Conservation (phyloP, 2,113 vertebrate species). For the Rhynchopsitta pachyrhyncha region DNA sequence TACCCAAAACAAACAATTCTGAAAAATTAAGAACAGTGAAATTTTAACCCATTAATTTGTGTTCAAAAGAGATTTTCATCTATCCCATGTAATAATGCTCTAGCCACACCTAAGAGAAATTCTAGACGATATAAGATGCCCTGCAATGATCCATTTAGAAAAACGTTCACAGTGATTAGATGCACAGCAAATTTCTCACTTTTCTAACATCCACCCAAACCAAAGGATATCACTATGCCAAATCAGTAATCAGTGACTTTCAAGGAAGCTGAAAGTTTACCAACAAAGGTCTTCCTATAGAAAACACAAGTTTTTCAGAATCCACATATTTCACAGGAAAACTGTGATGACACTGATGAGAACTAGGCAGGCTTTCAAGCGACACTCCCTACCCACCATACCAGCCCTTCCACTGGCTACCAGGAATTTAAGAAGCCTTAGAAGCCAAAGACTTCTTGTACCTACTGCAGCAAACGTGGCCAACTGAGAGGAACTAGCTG, state of each 20-base stretch:
- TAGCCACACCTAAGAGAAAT: neutral
- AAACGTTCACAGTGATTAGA: neutral
- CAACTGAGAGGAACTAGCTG: neutral
- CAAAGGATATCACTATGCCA: neutral
- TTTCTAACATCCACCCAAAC: neutral
- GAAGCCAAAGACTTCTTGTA: neutral
- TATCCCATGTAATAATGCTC: neutral
- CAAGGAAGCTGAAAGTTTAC: neutral
- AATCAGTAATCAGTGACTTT: neutral
- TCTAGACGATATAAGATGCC: neutral
- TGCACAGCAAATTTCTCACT: neutral
- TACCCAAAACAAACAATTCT: neutral
- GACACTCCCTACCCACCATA: fast-evolving
- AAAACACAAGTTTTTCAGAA: neutral
- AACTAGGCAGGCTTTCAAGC: neutral
- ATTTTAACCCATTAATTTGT: neutral
- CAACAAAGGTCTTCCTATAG: neutral
- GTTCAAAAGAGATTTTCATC: neutral
- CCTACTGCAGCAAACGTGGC: fast-evolving
- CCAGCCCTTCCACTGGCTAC: neutral
- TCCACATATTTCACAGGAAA: neutral
- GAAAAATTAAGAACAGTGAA: neutral
- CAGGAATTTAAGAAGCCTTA: neutral
- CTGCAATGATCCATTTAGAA: neutral
- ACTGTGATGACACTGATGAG: neutral